A percentile compares a stretch with the other conserved stretches of the same genome.
Conservation (phyloP, 2,888 invertebrate genomes). For the Cremastobaeus sp. region DNA sequence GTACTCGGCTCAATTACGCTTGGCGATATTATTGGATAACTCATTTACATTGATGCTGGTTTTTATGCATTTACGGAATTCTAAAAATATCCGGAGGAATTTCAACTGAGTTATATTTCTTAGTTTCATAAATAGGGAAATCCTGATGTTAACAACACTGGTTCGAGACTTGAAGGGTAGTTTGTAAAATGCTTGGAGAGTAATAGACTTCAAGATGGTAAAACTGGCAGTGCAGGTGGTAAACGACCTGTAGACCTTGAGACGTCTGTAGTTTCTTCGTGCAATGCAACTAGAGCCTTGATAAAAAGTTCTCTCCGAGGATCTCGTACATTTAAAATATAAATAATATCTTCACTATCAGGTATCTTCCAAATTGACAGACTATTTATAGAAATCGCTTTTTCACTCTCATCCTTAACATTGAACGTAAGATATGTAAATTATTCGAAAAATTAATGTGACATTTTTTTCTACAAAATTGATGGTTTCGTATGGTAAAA, state of each 20-base stretch:
- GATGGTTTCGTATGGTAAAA: too few species aligned
- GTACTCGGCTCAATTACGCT: too few species aligned
- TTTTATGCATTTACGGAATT: too few species aligned
- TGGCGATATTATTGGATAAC: too few species aligned
- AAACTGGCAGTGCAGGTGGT: constrained; percentile 74
- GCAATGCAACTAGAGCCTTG: constrained; percentile 56
- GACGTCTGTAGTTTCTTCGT: constrained; percentile 67
- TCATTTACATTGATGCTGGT: too few species aligned
- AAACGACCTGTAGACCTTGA: constrained; percentile 77
- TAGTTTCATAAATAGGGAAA: constrained; percentile 34
- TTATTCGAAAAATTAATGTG: too few species aligned
- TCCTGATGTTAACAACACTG: constrained; percentile 48
- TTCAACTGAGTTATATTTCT: constrained; percentile 42
- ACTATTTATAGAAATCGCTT: too few species aligned
- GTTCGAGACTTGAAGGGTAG: constrained; percentile 51
- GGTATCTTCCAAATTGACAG: constrained; percentile 11
- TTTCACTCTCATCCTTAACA: too few species aligned
- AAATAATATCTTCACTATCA: constrained; percentile 28
- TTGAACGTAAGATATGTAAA: too few species aligned
- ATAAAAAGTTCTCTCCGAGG: constrained; percentile 46
- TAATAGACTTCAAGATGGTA: constrained; percentile 62
- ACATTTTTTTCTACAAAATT: too few species aligned
- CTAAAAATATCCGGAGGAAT: constrained; percentile 34
- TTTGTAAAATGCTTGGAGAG: constrained; percentile 57
- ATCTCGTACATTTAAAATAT: constrained; percentile 33